Evolutionary conservation across 2,113 vertebrate genomes (phyloP).

Genomic region (Alaudala cheleensis): DNA sequence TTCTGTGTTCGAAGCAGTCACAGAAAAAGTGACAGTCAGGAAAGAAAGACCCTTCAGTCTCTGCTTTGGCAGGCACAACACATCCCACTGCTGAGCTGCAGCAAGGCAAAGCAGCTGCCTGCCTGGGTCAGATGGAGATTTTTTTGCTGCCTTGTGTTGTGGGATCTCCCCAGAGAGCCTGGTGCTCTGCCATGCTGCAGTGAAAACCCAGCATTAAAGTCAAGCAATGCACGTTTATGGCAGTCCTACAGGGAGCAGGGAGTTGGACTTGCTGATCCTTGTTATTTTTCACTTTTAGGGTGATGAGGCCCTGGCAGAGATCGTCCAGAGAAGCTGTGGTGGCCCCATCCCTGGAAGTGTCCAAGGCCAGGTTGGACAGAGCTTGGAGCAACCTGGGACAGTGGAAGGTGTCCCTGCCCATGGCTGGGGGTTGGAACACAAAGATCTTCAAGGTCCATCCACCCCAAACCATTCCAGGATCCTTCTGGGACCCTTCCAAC

Average conservation of each 20-base stretch:
- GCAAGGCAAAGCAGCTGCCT: not conserved
- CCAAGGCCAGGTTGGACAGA: rapidly evolving
- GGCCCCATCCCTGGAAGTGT: not conserved
- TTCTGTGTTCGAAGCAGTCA: conserved; percentile 4
- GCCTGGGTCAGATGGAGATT: not conserved
- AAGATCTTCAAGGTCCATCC: not conserved
- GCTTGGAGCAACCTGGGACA: not conserved
- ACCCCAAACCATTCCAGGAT: not conserved
- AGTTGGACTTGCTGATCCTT: not conserved
- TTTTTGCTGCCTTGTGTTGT: not conserved
- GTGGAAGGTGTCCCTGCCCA: not conserved
- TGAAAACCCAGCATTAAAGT: not conserved
- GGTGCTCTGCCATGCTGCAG: not conserved
- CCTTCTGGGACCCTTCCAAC: not conserved
- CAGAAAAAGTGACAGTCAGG: conserved; percentile 47
- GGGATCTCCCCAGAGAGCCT: not conserved
- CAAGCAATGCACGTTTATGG: rapidly evolving
- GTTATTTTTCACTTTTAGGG: not conserved
- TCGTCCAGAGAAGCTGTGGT: not conserved
- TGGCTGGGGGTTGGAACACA: not conserved
- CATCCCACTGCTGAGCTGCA: not conserved
- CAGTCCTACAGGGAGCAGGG: not conserved
- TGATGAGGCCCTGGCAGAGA: not conserved
- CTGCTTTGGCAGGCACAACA: conserved; percentile 29
- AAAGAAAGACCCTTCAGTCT: conserved; percentile 50